Percentiles rank a stretch among this genome's conserved stretches.
Conservation (phyloP, 2,113 vertebrate species). For the Carassius auratus region DNA sequence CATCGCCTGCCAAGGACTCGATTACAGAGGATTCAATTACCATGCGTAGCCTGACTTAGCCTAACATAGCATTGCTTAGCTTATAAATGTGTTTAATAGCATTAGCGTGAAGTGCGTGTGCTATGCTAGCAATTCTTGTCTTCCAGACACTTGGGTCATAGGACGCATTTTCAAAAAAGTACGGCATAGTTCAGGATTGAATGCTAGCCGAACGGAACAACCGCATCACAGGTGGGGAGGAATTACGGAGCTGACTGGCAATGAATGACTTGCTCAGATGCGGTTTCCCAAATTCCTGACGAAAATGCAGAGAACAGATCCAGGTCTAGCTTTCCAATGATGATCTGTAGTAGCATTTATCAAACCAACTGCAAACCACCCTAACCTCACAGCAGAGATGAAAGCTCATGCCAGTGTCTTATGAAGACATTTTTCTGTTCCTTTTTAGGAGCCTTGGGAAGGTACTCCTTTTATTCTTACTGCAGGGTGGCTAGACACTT, state of each 20-base stretch:
- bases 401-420: conserved; percentile 24
- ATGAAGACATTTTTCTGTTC: not conserved
- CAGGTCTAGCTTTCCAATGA: not conserved
- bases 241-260: conserved; percentile 60
- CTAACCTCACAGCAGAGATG: not conserved
- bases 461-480: conserved; percentile 50
- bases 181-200: conserved; percentile 69
- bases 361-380: not conserved
- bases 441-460: conserved; percentile 36
- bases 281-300: conserved; percentile 65
- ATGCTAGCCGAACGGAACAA: conserved; percentile 66
- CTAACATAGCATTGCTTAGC: conserved; percentile 50
- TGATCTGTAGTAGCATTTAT: not conserved
- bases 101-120: conserved; percentile 55
- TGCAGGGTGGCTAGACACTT: conserved; percentile 55
- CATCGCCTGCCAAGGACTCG: conserved; percentile 62
- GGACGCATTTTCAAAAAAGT: conserved; percentile 53
- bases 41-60: conserved; percentile 40
- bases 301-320: conserved; percentile 51
- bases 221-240: conserved; percentile 67
- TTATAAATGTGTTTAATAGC: conserved; percentile 65
- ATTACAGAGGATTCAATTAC: conserved; percentile 62
- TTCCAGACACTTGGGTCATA: conserved; percentile 56
- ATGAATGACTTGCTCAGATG: conserved; percentile 49
- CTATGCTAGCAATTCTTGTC: conserved; percentile 45